phyloP scores from a whole-genome alignment of 2,888 invertebrate species.

The Drosophila cyrtoloma region DNA sequence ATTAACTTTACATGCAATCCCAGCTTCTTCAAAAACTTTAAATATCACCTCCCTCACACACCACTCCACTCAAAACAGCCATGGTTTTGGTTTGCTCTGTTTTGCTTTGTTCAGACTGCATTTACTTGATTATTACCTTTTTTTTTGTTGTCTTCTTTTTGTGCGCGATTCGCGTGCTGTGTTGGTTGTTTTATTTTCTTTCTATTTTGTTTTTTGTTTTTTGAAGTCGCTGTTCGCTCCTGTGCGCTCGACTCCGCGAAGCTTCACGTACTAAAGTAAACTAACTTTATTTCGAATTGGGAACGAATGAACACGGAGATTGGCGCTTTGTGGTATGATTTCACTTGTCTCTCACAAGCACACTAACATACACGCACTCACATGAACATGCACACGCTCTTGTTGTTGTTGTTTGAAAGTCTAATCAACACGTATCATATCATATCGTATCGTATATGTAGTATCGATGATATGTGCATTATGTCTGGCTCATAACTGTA shows the following conservation, averaged over 20 bases:
- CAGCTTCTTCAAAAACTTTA: not conserved
- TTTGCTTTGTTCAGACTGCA: slow-evolving; percentile 1
- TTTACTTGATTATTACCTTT: slow-evolving; percentile 22
- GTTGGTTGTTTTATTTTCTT: not conserved
- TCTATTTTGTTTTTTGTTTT: slow-evolving; percentile 6
- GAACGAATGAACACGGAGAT: slow-evolving; percentile 39
- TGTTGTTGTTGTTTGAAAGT: slow-evolving; percentile 60
- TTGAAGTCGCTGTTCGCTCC: slow-evolving; percentile 51
- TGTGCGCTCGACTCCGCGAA: slow-evolving; percentile 70
- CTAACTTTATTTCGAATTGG: slow-evolving; percentile 64
- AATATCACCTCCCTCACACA: not conserved
- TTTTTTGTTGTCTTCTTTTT: slow-evolving; percentile 7
- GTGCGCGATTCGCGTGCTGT: slow-evolving; percentile 20
- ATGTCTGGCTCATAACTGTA: slow-evolving; percentile 55
- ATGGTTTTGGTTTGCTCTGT: slow-evolving; percentile 18
- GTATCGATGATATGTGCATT: slow-evolving; percentile 57
- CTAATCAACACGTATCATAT: slow-evolving; percentile 69
- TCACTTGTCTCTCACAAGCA: slow-evolving; percentile 44
- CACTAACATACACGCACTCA: slow-evolving; percentile 24
- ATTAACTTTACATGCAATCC: not conserved
- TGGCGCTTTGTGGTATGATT: slow-evolving; percentile 55
- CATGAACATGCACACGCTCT: slow-evolving; percentile 10
- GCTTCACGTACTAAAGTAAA: slow-evolving; percentile 66
- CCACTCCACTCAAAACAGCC: not conserved
- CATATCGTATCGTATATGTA: slow-evolving; percentile 42